These are phyloP conservation scores for Pleuronectes platessa DNA, from an alignment of 2,113 vertebrate species.

Conservation along the genomic window DNA sequence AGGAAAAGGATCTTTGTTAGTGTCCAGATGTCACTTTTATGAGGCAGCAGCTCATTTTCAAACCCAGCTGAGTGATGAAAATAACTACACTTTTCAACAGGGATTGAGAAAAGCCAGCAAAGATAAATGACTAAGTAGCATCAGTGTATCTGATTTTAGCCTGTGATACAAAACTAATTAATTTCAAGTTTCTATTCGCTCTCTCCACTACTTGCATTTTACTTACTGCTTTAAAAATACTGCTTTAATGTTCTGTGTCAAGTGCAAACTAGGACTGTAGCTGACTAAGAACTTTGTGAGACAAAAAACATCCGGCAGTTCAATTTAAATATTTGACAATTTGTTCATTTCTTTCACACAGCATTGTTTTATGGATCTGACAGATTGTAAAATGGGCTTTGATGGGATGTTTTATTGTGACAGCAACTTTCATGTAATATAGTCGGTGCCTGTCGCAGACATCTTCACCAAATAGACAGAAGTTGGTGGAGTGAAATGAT, in stretches of 20 bases:
- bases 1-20: not conserved
- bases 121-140: not conserved
- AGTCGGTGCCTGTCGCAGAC: not conserved
- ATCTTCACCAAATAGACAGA: not conserved
- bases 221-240: not conserved
- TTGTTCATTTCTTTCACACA: not conserved
- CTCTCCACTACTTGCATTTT: not conserved
- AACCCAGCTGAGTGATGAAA: constrained; percentile 1
- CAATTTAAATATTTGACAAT: not conserved
- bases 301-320: not conserved
- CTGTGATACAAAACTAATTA: not conserved
- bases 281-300: not conserved
- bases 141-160: not conserved
- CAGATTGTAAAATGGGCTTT: not conserved
- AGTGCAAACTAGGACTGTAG: not conserved
- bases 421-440: not conserved
- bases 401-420: not conserved
- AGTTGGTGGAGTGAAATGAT: not conserved
- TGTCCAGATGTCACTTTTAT: constrained; percentile 9
- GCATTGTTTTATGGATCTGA: not conserved
- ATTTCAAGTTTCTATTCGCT: not conserved
- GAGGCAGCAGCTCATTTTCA: not conserved
- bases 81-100: not conserved
- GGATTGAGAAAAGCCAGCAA: not conserved
- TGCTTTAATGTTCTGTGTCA: not conserved